Base-by-base conservation (phyloP, 2,797 vertebrate species). In the Cirrhinus mrigala region DNA sequence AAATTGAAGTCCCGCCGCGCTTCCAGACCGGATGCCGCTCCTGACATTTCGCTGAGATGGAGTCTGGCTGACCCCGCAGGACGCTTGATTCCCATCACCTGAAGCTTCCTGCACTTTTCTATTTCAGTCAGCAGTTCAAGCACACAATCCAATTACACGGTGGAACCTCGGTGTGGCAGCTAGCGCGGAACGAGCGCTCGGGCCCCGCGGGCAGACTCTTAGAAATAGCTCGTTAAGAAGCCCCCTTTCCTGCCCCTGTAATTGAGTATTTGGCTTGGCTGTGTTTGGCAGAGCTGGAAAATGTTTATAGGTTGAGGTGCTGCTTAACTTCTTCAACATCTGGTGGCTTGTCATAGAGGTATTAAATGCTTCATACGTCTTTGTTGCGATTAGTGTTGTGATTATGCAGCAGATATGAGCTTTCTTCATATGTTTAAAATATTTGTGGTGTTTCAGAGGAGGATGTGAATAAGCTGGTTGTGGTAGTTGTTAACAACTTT, bases 51-150 rank as follows among this genome's bases (percentile, higher is more conserved):
- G 71, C 75, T 24, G 80, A 89, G 85, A 87, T 85, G 84, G 71
- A 87, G 74, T 79, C 84, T 79, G 81, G 81, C 83, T 89, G 88
- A 90, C 89, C 82, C 69, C 33, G 44, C 74, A 46, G 64, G 87
- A 83, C 46, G 50, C 85, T 81, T 78, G 69, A 80, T 89, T 89
- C 78, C 66, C 83, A 81, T 91, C 90, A 88, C 87, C 86, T 81
- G 78, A 79, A 88, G 74, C 86, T 83, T 83, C 88, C 76, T 74
- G 86, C 37, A 46, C 60, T 86, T 87, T 89, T 90, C 92, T 94
- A 91, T 94, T 94, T 93, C 88, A 88, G 91, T 94, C 92, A 91
- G 92, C 91, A 88, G 92, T 92, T 94, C 91, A 89, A 92, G 90
- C 87, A 86, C 92, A 88, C 93, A 95, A 94, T 94, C 90, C 89